phyloP scores from a whole-genome alignment of 1,140 invertebrate genomes.

The Triops longicaudatus region DNA sequence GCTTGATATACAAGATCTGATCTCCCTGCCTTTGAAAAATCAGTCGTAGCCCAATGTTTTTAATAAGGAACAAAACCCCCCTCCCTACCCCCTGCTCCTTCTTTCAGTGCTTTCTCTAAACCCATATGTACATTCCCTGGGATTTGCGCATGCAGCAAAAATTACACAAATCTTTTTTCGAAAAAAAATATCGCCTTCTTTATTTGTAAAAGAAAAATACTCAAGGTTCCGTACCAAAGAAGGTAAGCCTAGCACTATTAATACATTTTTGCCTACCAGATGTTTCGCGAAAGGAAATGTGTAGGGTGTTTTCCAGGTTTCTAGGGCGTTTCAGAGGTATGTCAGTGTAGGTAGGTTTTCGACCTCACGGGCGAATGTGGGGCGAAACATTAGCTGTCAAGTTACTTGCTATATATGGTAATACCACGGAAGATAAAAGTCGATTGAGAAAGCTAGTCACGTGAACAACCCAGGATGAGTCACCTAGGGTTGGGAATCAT shows the following conservation, averaged over 20 bases:
- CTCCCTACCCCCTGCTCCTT: background rate
- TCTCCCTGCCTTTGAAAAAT: constrained; percentile 7
- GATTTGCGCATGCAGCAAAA: constrained; percentile 4
- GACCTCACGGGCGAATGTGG: background rate
- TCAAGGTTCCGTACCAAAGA: background rate
- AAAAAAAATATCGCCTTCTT: background rate
- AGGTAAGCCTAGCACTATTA: background rate
- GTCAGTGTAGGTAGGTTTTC: background rate
- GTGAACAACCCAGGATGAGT: background rate
- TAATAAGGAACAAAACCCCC: background rate
- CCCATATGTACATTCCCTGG: constrained; percentile 8
- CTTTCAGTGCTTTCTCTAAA: background rate
- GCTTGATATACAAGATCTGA: background rate
- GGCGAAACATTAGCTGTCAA: background rate
- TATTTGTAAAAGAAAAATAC: background rate
- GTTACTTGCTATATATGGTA: background rate
- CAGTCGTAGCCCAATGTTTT: constrained; percentile 4
- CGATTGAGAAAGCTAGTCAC: background rate
- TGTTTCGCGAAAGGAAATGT: background rate
- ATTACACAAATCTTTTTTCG: background rate
- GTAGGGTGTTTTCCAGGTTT: background rate
- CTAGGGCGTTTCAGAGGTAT: background rate
- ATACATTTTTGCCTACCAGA: background rate
- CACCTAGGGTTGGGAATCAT: background rate
- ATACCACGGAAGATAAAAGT: background rate